A percentile compares a stretch with the other conserved stretches of the same genome.
Conservation (phyloP, 1,140 invertebrate genomes). For the Palaemon carinicauda region DNA sequence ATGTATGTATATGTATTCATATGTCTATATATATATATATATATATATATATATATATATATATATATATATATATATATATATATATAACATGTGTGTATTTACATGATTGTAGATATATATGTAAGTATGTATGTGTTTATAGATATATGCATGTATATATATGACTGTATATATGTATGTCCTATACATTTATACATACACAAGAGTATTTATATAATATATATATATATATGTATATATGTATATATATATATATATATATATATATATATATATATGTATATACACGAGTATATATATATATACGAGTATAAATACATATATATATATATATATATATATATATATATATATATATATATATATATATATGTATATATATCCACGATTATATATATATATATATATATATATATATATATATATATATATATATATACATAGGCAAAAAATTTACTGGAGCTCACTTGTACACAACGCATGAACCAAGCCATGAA, state of each 20-base stretch:
- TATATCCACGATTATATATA: constrained; percentile 16
- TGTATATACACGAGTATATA: constrained; percentile 12
- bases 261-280: constrained; percentile 14
- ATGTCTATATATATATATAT: too few species aligned
- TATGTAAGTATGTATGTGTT: too few species aligned
- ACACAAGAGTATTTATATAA: neutral
- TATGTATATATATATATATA: neutral
- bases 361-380: constrained; percentile 24
- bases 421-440: constrained; percentile 33
- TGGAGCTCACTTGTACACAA: too few species aligned
- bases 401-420: neutral
- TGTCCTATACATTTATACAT: constrained; percentile 20
- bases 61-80: constrained; percentile 9
- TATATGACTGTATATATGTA: too few species aligned
- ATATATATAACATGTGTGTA: constrained; percentile 25
- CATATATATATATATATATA: neutral
- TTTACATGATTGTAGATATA: constrained; percentile 3
- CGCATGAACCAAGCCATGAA: too few species aligned
- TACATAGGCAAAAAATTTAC: constrained; percentile 13
- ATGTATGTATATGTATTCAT: too few species aligned
- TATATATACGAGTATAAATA: constrained; percentile 17
- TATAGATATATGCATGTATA: too few species aligned
- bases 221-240: constrained; percentile 19
- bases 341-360: constrained; percentile 14
- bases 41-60: neutral